Evolutionary conservation across 2,113 vertebrate species (phyloP), one percentile per base, ranked within the genome.

Genomic region (Oostethus manadensis): DNA sequence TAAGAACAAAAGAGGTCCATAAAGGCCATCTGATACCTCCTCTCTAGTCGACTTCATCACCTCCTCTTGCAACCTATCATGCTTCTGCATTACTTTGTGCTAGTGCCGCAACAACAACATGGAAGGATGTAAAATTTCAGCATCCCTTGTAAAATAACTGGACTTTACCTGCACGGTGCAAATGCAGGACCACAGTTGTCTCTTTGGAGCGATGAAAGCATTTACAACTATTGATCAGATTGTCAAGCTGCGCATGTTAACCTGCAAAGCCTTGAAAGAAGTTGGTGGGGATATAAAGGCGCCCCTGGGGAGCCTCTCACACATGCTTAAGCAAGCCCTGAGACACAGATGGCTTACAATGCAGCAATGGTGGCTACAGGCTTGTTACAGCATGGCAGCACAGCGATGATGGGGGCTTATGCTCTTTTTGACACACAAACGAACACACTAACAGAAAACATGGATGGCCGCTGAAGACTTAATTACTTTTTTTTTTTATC

Each of bases 201-300:
- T 78, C 82, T 83, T 80, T 76, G 73, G 60, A 72, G 73, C 77
- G 81, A 89, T 89, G 79, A 89, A 89, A 82, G 88, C 85, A 83
- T 88, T 90, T 88, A 84, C 79, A 87, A 82, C 84, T 88, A 90
- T 90, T 88, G 88, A 89, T 90, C 82, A 81, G 66, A 79, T 82
- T 81, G 87, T 90, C 82, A 84, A 87, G 85, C 77, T 62, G 79
- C 76, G 66, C 81, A 81, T 78, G 80, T 86, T 88, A 86, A 88
- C 85, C 80, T 76, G 81, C 83, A 79, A 77, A 84, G 82, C 82
- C 86, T 83, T 76, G 67, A 80, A 86, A 79, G 82, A 81, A 80
- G 83, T 84, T 87, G 83, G 81, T 83, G 82, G 81, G 79, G 80
- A 85, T 84, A 80, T 82, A 78, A 73, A 85, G 71, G 77, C 18